Conservation (phyloP, 2,797 vertebrate genomes). For the Tiaroga cobitis region DNA sequence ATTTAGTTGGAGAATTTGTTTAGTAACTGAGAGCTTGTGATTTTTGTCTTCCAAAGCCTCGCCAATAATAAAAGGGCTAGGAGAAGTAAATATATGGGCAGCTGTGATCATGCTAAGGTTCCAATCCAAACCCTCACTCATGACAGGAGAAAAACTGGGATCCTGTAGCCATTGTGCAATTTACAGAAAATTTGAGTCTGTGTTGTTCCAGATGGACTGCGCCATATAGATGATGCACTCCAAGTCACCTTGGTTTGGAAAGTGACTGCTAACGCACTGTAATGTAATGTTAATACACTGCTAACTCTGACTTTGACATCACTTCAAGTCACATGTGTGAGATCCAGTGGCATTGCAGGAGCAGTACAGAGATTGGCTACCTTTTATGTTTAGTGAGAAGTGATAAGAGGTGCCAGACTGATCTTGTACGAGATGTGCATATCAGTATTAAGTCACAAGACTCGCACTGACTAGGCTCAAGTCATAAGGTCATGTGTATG, state of each 20-base stretch:
- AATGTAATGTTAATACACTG: not conserved
- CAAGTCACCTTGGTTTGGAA: constrained; percentile 9
- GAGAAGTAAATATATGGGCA: not conserved
- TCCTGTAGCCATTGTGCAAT: not conserved
- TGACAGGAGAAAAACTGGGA: not conserved
- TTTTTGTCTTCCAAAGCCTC: not conserved
- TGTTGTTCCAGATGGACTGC: not conserved
- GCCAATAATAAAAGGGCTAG: not conserved
- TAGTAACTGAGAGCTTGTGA: not conserved
- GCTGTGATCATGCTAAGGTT: not conserved
- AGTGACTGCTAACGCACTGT: not conserved
- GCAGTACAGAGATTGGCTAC: not conserved
- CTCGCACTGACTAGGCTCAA: not conserved
- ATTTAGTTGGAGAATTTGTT: not conserved
- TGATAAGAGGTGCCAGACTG: not conserved
- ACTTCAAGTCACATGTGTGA: not conserved
- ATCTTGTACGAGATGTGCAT: constrained; percentile 7
- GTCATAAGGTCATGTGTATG: not conserved
- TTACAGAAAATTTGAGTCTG: not conserved
- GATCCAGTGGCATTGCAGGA: not conserved
- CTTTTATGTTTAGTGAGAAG: not conserved
- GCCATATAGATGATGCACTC: not conserved
- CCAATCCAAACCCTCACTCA: not conserved
- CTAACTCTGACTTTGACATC: not conserved
- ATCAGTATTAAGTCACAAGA: constrained; percentile 3